Evolutionary conservation across 2,888 invertebrate genomes (phyloP).

Genomic region (Chalcis sispes): DNA sequence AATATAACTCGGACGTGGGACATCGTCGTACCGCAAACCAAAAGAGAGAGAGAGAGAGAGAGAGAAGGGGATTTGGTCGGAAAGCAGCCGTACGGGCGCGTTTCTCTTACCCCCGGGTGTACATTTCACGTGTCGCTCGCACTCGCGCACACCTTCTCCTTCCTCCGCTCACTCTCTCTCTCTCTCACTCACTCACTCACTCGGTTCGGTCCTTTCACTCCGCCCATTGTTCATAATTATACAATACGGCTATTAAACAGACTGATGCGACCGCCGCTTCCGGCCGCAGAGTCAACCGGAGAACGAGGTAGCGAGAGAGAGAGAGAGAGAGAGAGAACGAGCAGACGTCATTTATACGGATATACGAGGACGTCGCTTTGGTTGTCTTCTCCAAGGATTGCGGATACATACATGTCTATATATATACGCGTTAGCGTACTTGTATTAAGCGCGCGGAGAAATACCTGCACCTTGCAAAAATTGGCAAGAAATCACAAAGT

Average conservation of each 20-base stretch:
- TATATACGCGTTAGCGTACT: too few relatives aligned
- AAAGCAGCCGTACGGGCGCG: neutral
- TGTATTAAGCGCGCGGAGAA: neutral
- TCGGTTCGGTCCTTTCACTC: constrained; percentile 59
- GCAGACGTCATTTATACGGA: constrained; percentile 38
- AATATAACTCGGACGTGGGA: too few relatives aligned
- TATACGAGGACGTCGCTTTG: neutral
- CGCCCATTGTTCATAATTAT: constrained; percentile 75
- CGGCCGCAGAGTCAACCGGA: constrained; percentile 62
- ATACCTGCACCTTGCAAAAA: neutral
- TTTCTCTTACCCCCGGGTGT: constrained; percentile 28
- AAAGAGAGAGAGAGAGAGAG: constrained; percentile 1
- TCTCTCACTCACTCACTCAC: constrained; percentile 38
- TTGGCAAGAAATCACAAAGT: constrained; percentile 12
- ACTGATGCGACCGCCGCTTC: constrained; percentile 75
- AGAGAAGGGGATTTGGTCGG: constrained; percentile 1
- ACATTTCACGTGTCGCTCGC: constrained; percentile 56
- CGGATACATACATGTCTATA: neutral
- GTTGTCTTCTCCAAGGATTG: neutral
- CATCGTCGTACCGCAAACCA: constrained; percentile 18
- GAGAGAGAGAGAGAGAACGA: too few relatives aligned
- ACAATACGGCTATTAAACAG: constrained; percentile 76
- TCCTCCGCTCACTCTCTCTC: constrained; percentile 27
- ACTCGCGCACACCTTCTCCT: constrained; percentile 62
- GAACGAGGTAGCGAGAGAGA: neutral